Evolutionary conservation across 2,888 invertebrate species (phyloP), one percentile per base, ranked within the genome.

Genomic region (Oscheius myriophilus): DNA sequence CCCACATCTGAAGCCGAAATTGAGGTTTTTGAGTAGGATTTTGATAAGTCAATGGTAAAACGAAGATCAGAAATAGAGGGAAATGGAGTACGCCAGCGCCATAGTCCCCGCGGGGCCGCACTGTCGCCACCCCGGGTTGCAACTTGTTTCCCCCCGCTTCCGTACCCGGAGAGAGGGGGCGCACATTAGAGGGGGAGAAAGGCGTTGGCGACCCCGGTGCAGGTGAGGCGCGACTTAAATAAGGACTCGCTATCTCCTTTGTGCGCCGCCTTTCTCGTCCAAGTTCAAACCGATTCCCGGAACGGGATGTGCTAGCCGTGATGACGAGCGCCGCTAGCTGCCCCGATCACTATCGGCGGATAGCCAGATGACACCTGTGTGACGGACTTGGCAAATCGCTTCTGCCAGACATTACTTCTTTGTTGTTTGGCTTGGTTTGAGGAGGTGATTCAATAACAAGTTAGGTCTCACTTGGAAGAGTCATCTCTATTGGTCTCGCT

Each of bases 271-370:
- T 61, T 61, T 61, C 61, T 61, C 49, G 61, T 61, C 61, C 61
- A 61, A 61, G 61, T 61, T 61, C 61, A 61, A 61, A 61, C 61
- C 61, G 61, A 61, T 61, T 61, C 61, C 61, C 61, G 61, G 61
- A 61, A 61, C 61, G 61, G 61, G 61, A 61, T 61, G 33, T 33
- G 39, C 61, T 49, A 61, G 61, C 61, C 61, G 16, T 45, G 49
- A 61, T 61, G 61, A 61, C 49, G 61, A 61, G 61, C 46, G 49
- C 61, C 61, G 61, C 49, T 61, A 61, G 61, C 61, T 46, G 25
- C 43, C 58, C 61, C 61, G 49, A 33, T 33, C 33, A 33, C 33
- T 33, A 33, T 33, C 33, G 33, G 33, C 33, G 33, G 33, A 33
- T 33, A 33, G 33, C 33, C 33, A 33, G 33, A 9, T 33, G 33